Evolutionary conservation across 2,888 invertebrate species (phyloP), one percentile per base, ranked within the genome.

Genomic region (Lasioglossum villosulum): DNA sequence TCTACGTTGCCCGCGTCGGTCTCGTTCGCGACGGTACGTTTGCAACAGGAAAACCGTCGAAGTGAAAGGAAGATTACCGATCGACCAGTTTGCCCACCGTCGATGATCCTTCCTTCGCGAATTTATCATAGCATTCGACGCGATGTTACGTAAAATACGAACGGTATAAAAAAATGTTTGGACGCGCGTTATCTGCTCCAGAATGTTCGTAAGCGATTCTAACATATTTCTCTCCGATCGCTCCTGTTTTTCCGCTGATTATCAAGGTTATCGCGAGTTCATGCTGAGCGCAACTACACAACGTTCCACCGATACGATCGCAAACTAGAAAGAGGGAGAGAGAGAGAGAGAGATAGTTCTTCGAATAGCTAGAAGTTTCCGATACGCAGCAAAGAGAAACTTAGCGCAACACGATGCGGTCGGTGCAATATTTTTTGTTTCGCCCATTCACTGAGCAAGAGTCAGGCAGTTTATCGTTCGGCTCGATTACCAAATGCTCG

Each of bases 181-280:
- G 23, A 70, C n/a, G 10, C n/a, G 14, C 30, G 23, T 72, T 86
- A 78, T 86, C 81, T 68, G 6, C 37, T 37, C 59, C 5, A 68
- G n/a, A 1, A 56, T 30, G 16, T 3, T 10, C 6, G 12, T 78
- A 66, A 45, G 30, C 4, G 23, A 23, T 74, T 75, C 45, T 48
- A 75, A 78, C 63, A 19, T 63, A 16, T 56, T 74, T 56, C 27
- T 37, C 19, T 2, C 3, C 23, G 12, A 45, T 48, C 10, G 6
- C 10, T 59, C 2, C 30, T 81, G 10, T 63, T 52, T 73, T 77
- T 78, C 6, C 23, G 39, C 45, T 23, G n/a, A 78, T 86, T 74
- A 19, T 48, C 78, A 79, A 86, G 87, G 86, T 86, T 86, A 86
- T 86, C 86, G 37, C 3, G 59, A 66, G 86, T 78, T 86, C 87